Evolutionary conservation across 2,888 invertebrate species (phyloP), one percentile per base, ranked within the genome.

Genomic region (Itoplectis maculator): DNA sequence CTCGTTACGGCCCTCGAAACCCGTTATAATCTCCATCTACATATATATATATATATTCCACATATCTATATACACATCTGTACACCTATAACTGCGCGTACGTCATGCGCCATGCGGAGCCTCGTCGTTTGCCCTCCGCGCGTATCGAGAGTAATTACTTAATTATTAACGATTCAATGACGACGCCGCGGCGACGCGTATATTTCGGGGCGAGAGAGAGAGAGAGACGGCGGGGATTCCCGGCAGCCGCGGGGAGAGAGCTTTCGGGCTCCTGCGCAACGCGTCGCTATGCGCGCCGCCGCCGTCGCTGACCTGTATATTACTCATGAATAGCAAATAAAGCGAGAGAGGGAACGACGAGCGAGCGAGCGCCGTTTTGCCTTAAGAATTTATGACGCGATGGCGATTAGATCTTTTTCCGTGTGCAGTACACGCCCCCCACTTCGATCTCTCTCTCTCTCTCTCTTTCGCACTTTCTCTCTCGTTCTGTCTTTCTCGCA

Each of bases 291-390:
- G 49, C 49, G 8, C 49, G 0, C 8, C 6, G 18, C 59, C 61
- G 15, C 51, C 9, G 15, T 56, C 13, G 69, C 69, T 63, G 37
- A 56, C 59, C 49, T 77, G 68, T 69, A 65, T 40, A 79, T 82
- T 75, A 66, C 79, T 75, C 82, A 79, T 82, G 82, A 82, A 82
- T 82, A 79, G 72, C 75, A 72, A 79, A 82, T 79, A 65, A 82
- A 56, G 61, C 82, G 82, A 45, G 73, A 59, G 59, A 72, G 72
- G 5, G 82, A 45, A 61, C 45, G 59, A 72, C 61, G 73, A 59
- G 59, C 66, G 66, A 79, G 37, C 49, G 61, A 8, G 35, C 37
- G 37, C 23, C 65, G 66, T 79, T 82, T 74, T 65, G 70, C 42
- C 59, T 79, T 18, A 76, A 75, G 66, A 82, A 82, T 82, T 79